Evolutionary conservation across 1,140 invertebrate species (phyloP).

Genomic region (Brachionus angularis): DNA sequence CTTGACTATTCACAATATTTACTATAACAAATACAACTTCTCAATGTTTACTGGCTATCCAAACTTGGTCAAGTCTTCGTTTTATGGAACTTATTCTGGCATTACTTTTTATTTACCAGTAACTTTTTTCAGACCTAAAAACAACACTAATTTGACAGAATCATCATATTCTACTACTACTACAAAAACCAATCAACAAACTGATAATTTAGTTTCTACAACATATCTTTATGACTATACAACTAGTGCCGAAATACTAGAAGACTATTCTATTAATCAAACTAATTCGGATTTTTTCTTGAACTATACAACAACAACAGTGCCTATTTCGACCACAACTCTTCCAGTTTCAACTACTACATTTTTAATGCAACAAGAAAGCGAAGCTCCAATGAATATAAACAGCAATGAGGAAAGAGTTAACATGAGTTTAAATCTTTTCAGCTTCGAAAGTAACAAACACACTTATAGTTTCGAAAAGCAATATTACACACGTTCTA

Average conservation of each 20-base stretch:
- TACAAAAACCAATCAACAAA: neutral
- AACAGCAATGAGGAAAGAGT: neutral
- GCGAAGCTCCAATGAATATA: neutral
- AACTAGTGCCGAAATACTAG: neutral
- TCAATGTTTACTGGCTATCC: constrained; percentile 26
- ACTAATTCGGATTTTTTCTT: too few relatives aligned
- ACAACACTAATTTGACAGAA: too few relatives aligned
- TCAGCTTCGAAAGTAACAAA: constrained; percentile 26
- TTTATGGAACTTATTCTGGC: constrained; percentile 38
- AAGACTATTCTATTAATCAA: too few relatives aligned
- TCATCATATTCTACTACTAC: too few relatives aligned
- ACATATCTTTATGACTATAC: neutral
- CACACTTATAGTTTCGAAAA: constrained; percentile 42
- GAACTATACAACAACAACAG: too few relatives aligned
- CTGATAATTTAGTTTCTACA: neutral
- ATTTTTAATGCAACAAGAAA: too few relatives aligned
- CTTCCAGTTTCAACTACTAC: neutral
- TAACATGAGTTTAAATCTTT: constrained; percentile 27
- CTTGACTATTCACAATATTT: constrained; percentile 34
- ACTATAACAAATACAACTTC: constrained; percentile 37
- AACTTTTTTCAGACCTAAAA: neutral
- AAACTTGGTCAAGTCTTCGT: constrained; percentile 26
- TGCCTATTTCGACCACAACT: neutral
- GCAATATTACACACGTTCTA: constrained; percentile 41
- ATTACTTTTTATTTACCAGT: constrained; percentile 36